Conservation (phyloP, 2,113 vertebrate species). For the Candoia aspera region DNA sequence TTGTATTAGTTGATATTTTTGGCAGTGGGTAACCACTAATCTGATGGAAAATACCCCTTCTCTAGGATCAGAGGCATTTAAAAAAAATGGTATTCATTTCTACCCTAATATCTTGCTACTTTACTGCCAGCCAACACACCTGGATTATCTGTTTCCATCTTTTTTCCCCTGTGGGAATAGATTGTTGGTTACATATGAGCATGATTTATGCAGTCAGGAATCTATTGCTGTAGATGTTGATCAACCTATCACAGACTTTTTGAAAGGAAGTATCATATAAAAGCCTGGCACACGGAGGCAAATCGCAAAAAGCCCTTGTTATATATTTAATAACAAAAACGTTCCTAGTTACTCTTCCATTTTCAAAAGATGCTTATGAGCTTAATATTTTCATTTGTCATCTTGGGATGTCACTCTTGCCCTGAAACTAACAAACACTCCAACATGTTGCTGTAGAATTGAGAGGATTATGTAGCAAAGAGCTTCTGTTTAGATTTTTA, state of each 20-base stretch:
- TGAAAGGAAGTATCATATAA: neutral
- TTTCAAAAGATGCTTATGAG: constrained; percentile 78
- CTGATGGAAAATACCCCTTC: neutral
- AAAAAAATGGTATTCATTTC: constrained; percentile 9
- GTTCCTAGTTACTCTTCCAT: constrained; percentile 64
- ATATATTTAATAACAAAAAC: neutral
- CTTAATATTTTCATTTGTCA: constrained; percentile 72
- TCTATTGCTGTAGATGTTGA: constrained; percentile 24
- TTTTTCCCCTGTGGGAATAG: neutral
- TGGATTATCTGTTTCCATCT: neutral
- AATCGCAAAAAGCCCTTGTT: neutral
- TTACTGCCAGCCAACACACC: neutral
- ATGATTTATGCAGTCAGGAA: constrained; percentile 15
- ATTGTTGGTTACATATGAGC: neutral
- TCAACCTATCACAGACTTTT: neutral
- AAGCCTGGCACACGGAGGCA: neutral
- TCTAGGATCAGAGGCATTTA: too few relatives aligned
- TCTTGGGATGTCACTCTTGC: constrained; percentile 59
- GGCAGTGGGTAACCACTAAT: neutral
- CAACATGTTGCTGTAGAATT: constrained; percentile 62
- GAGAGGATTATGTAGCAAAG: neutral
- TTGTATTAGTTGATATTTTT: neutral
- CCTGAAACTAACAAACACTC: constrained; percentile 69
- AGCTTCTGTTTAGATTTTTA: neutral
- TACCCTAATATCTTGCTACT: neutral